Evolutionary conservation across 2,888 invertebrate genomes (phyloP), one percentile per base, ranked within the genome.

Genomic region (Drosophila parthenogenetica): DNA sequence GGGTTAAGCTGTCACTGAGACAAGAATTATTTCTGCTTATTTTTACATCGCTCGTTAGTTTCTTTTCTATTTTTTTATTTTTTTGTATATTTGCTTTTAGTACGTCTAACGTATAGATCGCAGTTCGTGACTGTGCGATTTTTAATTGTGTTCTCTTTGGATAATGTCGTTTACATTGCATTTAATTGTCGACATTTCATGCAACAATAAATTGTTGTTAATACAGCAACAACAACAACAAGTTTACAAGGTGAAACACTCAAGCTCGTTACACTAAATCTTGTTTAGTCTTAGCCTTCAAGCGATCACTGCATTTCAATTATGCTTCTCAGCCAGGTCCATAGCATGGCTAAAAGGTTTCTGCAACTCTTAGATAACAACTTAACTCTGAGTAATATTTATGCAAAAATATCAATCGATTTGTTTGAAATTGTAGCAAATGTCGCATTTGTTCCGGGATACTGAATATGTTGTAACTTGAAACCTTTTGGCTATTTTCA

Each of bases 1-100:
- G 89, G 85, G 85, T 50, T 87, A 81, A 86, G 89, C 85, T 86
- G 87, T 89, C 87, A 86, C 85, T 81, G 77, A 68, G 81, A 77
- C 85, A 84, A 86, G 89, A 86, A 77, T 86, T 86, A 86, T 86
- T 86, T 84, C 72, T 81, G 79, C 81, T 87, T 84, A 87, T 86
- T 84, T 86, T 89, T 88, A 87, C 89, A 88, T 55, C 64, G 82
- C 78, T 75, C 63, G 73, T 67, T 67, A 62, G 71, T 63, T 70
- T 54, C 63, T 64, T 42, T 50, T 32, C 35, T 8, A 22, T 32
- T 42, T 48, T 39, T 37, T 43, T 55, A 0, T 35, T 14, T 22
- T 53, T 69, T 40, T 42, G 17, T 39, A 39, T 39, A 42, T 32
- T 55, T 8, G 49, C 49, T 54, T 55, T 17, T 51, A 40, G 62